Base-by-base conservation (phyloP, 2,113 vertebrate genomes). In the Misgurnus anguillicaudatus region DNA sequence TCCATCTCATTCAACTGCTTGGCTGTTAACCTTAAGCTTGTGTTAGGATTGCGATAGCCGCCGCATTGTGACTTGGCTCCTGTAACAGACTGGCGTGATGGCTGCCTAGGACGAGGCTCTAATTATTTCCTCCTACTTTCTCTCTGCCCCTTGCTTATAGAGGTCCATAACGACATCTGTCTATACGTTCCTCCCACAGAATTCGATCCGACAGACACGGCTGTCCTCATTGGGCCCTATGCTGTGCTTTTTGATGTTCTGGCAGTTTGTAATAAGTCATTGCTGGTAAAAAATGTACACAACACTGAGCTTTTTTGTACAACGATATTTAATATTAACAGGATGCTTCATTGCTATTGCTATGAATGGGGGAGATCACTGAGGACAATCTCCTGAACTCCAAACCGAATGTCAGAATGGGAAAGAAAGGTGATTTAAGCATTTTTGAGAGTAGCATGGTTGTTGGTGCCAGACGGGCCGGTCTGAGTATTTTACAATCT, bases 1-100 rank as follows among this genome's bases (percentile, higher is more conserved):
- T 75, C 57, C 9, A 31, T 45, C 31, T 69, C 51, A 72, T 55
- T 62, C 31, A 72, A 69, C 64, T 66, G 71, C 79, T 61, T 31
- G 79, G 78, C 62, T 66, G 80, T 82, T 84, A 86, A 81, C 79
- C 53, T 58, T 39, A 67, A 83, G 16, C 79, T 58, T 71, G 45
- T 82, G 79, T 72, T 75, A 55, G 45, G 77, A 71, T 79, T 80
- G 61, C 31, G 82, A 4, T n/a, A 41, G n/a, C 71, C 1, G 24
- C 58, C 83, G 64, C 70, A 47, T 79, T 72, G 53, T 69, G 75
- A 68, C 31, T 87, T 82, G 72, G 84, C 69, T 60, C 63, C 11
- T 66, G 16, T 64, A 61, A 66, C 78, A 81, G 38, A 19, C 78
- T 69, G 78, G 48, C 68, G 2, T 68, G 55, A 60, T 48, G 31